Evolutionary conservation across 2,888 invertebrate genomes (phyloP).

Genomic region (Cantharis rustica): DNA sequence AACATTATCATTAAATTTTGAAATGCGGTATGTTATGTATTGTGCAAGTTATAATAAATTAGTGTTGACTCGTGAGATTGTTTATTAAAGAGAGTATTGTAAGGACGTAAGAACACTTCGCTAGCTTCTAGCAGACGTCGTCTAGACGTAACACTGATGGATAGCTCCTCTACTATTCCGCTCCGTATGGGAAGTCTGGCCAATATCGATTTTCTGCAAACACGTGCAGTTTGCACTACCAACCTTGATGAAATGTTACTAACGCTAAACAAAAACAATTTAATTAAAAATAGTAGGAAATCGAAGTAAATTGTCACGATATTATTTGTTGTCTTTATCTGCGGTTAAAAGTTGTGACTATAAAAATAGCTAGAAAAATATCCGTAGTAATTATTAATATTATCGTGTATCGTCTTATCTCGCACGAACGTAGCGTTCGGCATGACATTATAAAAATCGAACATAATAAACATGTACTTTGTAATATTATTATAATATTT

Average conservation of each 20-base stretch:
- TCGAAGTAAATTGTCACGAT: too few relatives aligned
- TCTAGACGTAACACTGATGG: conserved; percentile 39
- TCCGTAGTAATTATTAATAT: too few relatives aligned
- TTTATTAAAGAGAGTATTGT: not conserved
- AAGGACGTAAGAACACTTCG: not conserved
- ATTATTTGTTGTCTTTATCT: not conserved
- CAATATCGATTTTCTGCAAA: conserved; percentile 34
- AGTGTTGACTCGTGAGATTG: not conserved
- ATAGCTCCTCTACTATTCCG: conserved; percentile 31
- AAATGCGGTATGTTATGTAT: not conserved
- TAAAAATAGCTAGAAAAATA: not conserved
- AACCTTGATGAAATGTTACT: conserved; percentile 23
- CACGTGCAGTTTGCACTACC: conserved; percentile 24
- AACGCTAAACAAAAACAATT: not conserved
- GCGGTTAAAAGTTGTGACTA: not conserved
- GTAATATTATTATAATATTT: not conserved
- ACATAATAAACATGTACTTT: not conserved
- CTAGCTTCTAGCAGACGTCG: conserved; percentile 27
- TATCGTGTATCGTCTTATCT: not conserved
- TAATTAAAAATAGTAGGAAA: not conserved
- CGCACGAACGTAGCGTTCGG: not conserved
- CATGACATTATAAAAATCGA: not conserved
- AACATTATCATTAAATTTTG: not conserved
- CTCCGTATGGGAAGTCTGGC: conserved; percentile 30
- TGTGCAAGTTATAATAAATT: not conserved